These are phyloP conservation scores for Mobula birostris DNA, from an alignment of 2,113 vertebrate genomes.

Conservation along the genomic window DNA sequence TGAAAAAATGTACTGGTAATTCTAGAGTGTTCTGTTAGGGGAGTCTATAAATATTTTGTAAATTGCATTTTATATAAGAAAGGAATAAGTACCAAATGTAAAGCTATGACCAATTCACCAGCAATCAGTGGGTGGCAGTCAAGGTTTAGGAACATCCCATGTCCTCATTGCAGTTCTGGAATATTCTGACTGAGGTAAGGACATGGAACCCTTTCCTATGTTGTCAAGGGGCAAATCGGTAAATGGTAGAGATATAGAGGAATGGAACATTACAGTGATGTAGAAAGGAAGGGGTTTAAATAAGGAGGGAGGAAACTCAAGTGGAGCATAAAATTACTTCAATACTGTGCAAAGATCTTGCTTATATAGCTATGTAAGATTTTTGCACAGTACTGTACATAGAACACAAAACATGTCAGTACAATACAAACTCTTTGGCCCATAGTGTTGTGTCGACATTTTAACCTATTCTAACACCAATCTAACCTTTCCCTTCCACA, in stretches of 20 bases:
- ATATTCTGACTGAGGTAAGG: background rate
- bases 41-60: conserved; percentile 30
- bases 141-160: background rate
- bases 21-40: conserved; percentile 2
- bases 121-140: background rate
- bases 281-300: background rate
- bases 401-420: too few relatives aligned
- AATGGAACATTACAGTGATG: background rate
- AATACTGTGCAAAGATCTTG: too few relatives aligned
- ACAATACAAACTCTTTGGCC: too few relatives aligned
- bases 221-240: background rate
- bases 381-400: too few relatives aligned
- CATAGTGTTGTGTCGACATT: too few relatives aligned
- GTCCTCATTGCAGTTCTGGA: too few relatives aligned
- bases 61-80: background rate
- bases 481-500: too few relatives aligned
- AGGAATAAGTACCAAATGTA: conserved; percentile 13
- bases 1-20: conserved; percentile 29
- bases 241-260: too few relatives aligned
- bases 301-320: background rate
- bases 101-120: background rate
- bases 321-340: background rate
- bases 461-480: too few relatives aligned
- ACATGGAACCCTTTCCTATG: background rate
- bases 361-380: too few relatives aligned